Evolutionary conservation across 2,797 vertebrate species (phyloP).

Genomic region (Siniperca scherzeri): DNA sequence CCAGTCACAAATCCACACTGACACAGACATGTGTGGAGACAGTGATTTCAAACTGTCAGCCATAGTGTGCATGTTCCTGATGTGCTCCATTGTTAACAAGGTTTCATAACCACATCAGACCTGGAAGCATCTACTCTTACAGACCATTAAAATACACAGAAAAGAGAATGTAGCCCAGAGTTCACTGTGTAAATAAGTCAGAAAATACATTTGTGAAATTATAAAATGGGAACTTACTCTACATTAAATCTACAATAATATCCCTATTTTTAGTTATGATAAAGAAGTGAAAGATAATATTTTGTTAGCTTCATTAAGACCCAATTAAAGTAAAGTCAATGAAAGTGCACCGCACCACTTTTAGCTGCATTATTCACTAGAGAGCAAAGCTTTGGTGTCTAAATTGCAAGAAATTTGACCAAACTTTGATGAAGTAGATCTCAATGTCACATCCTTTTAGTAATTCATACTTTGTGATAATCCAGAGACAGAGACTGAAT

Average conservation of each 20-base stretch:
- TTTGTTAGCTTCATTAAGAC: background rate
- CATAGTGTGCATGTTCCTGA: background rate
- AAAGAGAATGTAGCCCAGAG: background rate
- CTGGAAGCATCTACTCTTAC: background rate
- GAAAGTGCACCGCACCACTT: background rate
- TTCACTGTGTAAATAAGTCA: background rate
- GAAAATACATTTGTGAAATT: background rate
- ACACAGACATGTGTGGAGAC: constrained; percentile 1
- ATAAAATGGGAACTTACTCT: background rate
- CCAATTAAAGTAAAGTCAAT: background rate
- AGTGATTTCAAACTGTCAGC: constrained; percentile 12
- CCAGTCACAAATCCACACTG: constrained; percentile 13
- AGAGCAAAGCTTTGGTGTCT: background rate
- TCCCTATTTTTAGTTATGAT: background rate
- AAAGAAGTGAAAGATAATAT: background rate
- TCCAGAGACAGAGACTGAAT: background rate
- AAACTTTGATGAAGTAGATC: background rate
- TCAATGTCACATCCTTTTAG: background rate
- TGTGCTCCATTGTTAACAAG: background rate
- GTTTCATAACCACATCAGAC: background rate
- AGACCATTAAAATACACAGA: background rate
- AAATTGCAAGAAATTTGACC: background rate
- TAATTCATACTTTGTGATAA: background rate
- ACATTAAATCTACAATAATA: background rate
- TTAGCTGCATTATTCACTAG: background rate